phyloP scores from a whole-genome alignment of 2,797 vertebrate species.

The Melopsittacus undulatus region DNA sequence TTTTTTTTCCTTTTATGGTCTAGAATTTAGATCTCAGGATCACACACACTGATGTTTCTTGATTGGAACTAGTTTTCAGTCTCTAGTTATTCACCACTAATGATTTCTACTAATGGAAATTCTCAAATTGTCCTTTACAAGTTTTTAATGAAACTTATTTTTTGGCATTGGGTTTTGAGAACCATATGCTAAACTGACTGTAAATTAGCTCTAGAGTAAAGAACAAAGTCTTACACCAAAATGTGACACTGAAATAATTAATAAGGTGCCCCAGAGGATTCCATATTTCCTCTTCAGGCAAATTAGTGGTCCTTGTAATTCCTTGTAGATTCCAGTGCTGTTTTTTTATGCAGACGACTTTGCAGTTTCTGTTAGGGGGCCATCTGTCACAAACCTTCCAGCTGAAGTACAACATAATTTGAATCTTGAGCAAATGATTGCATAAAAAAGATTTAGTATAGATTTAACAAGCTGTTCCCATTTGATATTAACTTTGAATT shows the following conservation, averaged over 20 bases:
- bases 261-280: constrained; percentile 8
- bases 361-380: neutral
- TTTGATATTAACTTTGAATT: neutral
- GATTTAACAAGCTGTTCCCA: neutral
- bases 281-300: neutral
- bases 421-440: neutral
- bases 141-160: neutral
- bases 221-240: constrained; percentile 21
- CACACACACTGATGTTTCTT: neutral
- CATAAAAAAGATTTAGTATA: neutral
- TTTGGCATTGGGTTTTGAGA: constrained; percentile 12
- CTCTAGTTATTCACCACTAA: neutral
- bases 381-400: constrained; percentile 47
- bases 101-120: neutral
- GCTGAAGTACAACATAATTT: constrained; percentile 7
- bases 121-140: neutral
- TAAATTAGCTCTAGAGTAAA: constrained; percentile 17
- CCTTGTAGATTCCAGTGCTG: neutral
- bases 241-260: constrained; percentile 40
- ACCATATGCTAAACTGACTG: neutral
- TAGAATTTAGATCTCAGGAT: neutral
- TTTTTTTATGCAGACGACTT: constrained; percentile 4
- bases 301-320: neutral
- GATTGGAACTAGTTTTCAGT: neutral
- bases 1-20: accelerated